Base-by-base conservation (phyloP, 2,888 invertebrate genomes). In the Eumacrocentrus americanus region DNA sequence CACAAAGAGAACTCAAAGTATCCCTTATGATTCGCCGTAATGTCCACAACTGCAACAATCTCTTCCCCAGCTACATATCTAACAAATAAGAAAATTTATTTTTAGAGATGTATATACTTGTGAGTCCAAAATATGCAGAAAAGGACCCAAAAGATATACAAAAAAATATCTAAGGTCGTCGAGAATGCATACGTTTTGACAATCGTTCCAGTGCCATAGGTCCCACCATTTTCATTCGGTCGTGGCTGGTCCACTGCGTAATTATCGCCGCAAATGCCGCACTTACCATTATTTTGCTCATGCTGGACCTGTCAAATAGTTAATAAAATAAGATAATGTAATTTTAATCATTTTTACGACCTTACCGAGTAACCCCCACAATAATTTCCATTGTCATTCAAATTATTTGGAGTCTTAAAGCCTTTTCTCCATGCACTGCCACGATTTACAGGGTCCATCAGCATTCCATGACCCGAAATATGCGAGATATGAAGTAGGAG, bases 221-320 rank as follows among this genome's bases (percentile, higher is more conserved):
- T 67, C 23, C 86, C 86, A 14, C 83, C 84, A 58, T 84, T 74
- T 70, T 86, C 86, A 67, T 85, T 82, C 9, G 75, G 71, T 55
- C 86, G 78, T 0, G 86, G 86, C 44, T 66, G 72, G 0, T 74
- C 52, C 3, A 76, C 60, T 1, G 79, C 74, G 62, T 80, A 85
- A 62, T 81, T 76, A 71, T 86, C 86, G 1, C 86, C 86, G 67
- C 86, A 86, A 0, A 82, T 58, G 1, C 86, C 87, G 66, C 87
- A 87, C 50, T 78, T 79, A 1, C 85, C 85, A 1, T 69, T 72
- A 61, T 83, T 77, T 18, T 9, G 6, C 5, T 14, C 11, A 16
- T 40, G 34, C 6, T 58, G 58, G 18, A 18, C 34, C 58, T 58
- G 35, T 29, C 18, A 29, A 18, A 35, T 14, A 14, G 11, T 51